A percentile compares a stretch with the other conserved stretches of the same genome.
Evolutionary conservation across 2,888 invertebrate genomes (phyloP).

Genomic region (Biston stratarius): DNA sequence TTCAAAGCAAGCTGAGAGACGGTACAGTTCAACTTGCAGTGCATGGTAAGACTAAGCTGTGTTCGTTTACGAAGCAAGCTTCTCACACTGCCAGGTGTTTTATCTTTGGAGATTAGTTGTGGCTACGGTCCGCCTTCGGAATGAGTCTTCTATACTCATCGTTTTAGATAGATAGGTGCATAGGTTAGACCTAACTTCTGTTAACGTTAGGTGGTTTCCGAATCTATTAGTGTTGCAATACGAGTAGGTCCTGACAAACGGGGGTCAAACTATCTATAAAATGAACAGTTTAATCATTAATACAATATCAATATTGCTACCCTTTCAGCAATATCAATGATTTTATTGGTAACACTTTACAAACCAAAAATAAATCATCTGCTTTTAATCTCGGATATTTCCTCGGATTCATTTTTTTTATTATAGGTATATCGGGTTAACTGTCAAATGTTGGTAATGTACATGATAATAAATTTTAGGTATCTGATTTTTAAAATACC

Average conservation of each 20-base stretch:
- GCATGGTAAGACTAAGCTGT: slow-evolving; percentile 40
- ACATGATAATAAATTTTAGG: too few relatives aligned
- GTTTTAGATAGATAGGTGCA: slow-evolving; percentile 14
- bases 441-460: too few relatives aligned
- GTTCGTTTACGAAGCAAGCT: slow-evolving; percentile 59
- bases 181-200: slow-evolving; percentile 3
- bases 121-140: slow-evolving; percentile 11
- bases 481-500: too few relatives aligned
- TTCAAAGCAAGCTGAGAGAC: background rate
- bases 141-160: slow-evolving; percentile 21
- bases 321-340: too few relatives aligned
- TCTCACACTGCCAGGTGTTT: slow-evolving; percentile 81
- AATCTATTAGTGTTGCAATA: slow-evolving; percentile 4
- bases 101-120: slow-evolving; percentile 30
- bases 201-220: slow-evolving; percentile 16
- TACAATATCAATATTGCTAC: too few relatives aligned
- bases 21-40: background rate
- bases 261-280: slow-evolving; percentile 1
- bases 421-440: too few relatives aligned
- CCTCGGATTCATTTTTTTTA: too few relatives aligned
- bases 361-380: too few relatives aligned
- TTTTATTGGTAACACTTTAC: too few relatives aligned
- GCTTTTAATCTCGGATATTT: too few relatives aligned
- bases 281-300: background rate
- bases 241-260: background rate